These are phyloP conservation scores for Notiomystis cincta DNA, from an alignment of 2,113 vertebrate species.

Conservation along the genomic window DNA sequence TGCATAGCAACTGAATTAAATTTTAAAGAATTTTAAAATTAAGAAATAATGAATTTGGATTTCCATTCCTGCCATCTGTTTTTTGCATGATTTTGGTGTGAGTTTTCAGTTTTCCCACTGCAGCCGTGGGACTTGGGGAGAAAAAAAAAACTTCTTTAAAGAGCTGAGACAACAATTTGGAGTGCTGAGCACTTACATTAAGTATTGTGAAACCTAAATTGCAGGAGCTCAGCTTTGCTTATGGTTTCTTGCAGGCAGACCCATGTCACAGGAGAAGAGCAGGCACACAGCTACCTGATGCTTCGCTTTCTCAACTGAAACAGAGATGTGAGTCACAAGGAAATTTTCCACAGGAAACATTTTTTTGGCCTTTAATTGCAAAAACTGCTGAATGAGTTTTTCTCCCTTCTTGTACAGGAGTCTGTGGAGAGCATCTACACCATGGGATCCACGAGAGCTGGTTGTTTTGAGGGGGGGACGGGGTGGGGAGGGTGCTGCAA, in stretches of 20 bases:
- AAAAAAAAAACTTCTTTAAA: neutral
- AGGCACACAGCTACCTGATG: neutral
- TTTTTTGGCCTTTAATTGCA: neutral
- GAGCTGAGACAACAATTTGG: conserved; percentile 2
- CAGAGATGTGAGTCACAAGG: neutral
- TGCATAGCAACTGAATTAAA: neutral
- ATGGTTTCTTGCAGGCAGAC: neutral
- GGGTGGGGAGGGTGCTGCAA: neutral
- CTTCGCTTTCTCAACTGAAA: neutral
- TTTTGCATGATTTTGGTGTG: neutral
- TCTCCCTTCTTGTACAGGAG: neutral
- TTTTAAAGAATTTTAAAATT: conserved; percentile 3
- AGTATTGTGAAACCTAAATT: neutral
- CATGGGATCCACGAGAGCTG: accelerated
- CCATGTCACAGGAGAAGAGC: neutral
- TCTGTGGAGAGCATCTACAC: neutral
- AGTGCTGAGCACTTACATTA: neutral
- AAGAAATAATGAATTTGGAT: neutral
- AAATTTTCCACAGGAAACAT: neutral
- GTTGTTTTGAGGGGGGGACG: accelerated
- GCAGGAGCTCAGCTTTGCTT: neutral
- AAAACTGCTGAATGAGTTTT: neutral
- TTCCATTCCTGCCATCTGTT: neutral
- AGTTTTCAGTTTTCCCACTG: neutral
- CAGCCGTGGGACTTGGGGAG: accelerated